Evolutionary conservation across 2,797 vertebrate genomes (phyloP).

Genomic region (Epinephelus coioides): DNA sequence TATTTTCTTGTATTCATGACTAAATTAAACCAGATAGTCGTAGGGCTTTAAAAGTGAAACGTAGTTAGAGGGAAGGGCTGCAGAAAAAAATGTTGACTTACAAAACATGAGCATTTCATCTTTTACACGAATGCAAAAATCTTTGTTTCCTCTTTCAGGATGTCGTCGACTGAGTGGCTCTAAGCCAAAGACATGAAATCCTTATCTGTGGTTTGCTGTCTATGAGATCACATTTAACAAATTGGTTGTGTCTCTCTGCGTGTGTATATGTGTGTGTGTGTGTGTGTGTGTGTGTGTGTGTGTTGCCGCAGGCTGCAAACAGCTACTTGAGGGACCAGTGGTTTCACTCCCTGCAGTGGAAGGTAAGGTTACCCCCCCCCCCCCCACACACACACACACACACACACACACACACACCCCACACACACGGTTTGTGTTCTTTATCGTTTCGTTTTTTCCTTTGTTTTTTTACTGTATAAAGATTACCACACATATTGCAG

Average conservation of each 20-base stretch:
- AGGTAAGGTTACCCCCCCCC: conserved; percentile 85
- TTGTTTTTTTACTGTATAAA: neutral
- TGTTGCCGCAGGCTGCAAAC: conserved; percentile 93
- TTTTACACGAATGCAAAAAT: neutral
- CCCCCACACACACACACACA: neutral
- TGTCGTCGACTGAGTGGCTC: neutral
- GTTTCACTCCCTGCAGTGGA: conserved; percentile 99
- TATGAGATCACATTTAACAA: conserved; percentile 16
- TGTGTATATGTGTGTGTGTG: conserved; percentile 9
- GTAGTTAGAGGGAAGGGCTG: neutral
- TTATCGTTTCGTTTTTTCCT: neutral
- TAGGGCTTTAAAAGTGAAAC: neutral
- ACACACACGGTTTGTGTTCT: neutral
- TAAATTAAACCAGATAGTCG: neutral
- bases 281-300: conserved; percentile 31
- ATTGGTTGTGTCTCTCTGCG: neutral
- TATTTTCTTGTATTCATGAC: neutral
- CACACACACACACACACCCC: too few relatives aligned
- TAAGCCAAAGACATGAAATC: neutral
- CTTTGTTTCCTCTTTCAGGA: neutral
- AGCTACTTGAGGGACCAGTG: conserved; percentile 99
- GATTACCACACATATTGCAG: neutral
- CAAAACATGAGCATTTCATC: neutral
- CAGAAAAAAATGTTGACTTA: neutral
- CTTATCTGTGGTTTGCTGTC: neutral